A percentile compares a stretch with the other conserved stretches of the same genome.
Evolutionary conservation across 2,888 invertebrate species (phyloP).

Genomic region (Athrips mouffetella): DNA sequence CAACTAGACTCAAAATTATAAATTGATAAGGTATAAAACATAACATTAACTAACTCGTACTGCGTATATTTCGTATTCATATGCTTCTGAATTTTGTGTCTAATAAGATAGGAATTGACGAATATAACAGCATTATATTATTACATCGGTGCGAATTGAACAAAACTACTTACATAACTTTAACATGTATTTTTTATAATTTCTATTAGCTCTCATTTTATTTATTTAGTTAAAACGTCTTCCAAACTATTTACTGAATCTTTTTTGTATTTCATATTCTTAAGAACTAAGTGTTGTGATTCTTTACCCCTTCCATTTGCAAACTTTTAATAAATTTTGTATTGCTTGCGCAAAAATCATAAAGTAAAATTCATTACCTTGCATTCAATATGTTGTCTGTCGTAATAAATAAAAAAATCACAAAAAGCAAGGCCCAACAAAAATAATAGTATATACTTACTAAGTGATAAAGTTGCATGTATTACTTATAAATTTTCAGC

Average conservation of each 20-base stretch:
- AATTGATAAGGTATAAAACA: slow-evolving; percentile 58
- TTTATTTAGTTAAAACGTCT: no score
- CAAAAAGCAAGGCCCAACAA: slow-evolving; percentile 20
- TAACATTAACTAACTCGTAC: slow-evolving; percentile 38
- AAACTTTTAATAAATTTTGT: not conserved
- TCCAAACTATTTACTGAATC: not conserved
- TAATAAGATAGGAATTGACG: no score
- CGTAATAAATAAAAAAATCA: not conserved
- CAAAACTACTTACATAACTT: no score
- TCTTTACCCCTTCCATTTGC: not conserved
- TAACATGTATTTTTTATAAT: no score
- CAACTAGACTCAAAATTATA: slow-evolving; percentile 69
- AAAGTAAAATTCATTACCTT: not conserved
- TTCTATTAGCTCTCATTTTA: no score
- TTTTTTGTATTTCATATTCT: not conserved
- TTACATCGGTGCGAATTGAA: not conserved
- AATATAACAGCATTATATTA: not conserved
- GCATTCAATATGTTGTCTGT: not conserved
- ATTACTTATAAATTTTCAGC: slow-evolving; percentile 23
- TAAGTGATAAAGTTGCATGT: slow-evolving; percentile 7
- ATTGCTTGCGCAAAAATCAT: not conserved
- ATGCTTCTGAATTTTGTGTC: slow-evolving; percentile 28
- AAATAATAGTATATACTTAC: not conserved
- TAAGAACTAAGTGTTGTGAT: slow-evolving; percentile 1
- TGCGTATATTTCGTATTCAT: slow-evolving; percentile 29